Evolutionary conservation across 1,140 invertebrate species (phyloP).

Genomic region (Cecropterus lyciades): DNA sequence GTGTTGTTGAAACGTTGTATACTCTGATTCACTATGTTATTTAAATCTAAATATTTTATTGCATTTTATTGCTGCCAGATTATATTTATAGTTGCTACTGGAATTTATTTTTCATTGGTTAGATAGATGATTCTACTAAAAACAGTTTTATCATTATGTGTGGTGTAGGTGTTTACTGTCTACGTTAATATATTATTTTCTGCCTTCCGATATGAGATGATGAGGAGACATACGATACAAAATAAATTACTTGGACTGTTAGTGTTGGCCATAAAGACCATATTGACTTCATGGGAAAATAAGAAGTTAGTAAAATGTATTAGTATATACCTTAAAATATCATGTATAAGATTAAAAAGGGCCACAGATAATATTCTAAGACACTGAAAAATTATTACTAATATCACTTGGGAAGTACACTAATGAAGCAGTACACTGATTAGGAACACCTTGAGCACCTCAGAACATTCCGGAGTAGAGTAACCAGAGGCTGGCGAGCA

Average conservation of each 20-base stretch:
- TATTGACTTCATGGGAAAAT: too few relatives aligned
- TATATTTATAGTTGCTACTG: conserved; percentile 28
- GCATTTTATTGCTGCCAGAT: conserved; percentile 17
- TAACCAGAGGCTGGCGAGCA: conserved; percentile 81
- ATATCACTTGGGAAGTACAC: conserved; percentile 7
- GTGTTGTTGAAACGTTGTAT: background rate
- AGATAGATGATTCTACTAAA: background rate
- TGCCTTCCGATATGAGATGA: background rate
- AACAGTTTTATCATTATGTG: background rate
- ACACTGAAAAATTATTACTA: background rate
- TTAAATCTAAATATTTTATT: conserved; percentile 23
- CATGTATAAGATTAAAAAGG: background rate
- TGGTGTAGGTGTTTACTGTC: background rate
- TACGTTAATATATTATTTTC: background rate
- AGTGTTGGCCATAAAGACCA: too few relatives aligned
- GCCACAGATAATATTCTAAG: background rate
- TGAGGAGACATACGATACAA: too few relatives aligned
- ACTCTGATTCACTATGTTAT: conserved; percentile 18
- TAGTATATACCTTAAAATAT: background rate
- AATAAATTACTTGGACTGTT: too few relatives aligned
- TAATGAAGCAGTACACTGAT: conserved; percentile 18
- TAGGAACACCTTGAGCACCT: conserved; percentile 56
- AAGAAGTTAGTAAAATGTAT: background rate
- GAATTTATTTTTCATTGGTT: conserved; percentile 31
- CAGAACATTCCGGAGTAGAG: conserved; percentile 82